Percentiles rank a stretch among this genome's conserved stretches.
Conservation (phyloP, 2,113 vertebrate genomes). For the Phalacrocorax carbo region DNA sequence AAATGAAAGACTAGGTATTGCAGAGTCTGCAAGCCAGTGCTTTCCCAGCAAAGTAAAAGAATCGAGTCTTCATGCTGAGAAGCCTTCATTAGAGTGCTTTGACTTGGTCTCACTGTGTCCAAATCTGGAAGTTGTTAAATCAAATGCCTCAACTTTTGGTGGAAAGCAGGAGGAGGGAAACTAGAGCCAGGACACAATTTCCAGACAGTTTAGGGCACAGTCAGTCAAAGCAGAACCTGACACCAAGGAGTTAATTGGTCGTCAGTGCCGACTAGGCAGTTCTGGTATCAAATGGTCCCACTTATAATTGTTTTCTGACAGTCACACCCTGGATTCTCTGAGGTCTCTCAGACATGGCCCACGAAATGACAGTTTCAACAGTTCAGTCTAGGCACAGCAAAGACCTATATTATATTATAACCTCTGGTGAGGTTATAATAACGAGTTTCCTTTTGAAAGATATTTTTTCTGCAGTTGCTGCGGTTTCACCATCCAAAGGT, state of each 20-base stretch:
- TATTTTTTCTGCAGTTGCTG: neutral
- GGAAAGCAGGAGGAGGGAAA: neutral
- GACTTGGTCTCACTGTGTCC: neutral
- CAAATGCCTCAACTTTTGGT: neutral
- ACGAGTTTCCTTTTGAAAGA: neutral
- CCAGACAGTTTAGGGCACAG: neutral
- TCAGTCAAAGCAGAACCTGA: neutral
- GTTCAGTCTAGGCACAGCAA: neutral
- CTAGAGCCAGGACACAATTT: neutral
- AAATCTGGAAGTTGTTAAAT: neutral
- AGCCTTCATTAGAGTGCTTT: neutral
- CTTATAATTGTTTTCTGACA: neutral
- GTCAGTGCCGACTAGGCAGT: neutral
- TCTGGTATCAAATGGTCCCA: neutral
- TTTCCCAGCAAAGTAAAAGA: neutral
- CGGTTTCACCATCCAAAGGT: neutral
- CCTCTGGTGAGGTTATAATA: neutral
- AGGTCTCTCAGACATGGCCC: neutral
- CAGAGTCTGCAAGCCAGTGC: neutral
- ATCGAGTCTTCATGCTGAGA: neutral
- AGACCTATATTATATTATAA: no score
- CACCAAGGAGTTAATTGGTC: neutral
- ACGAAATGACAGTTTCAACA: neutral
- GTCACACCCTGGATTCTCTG: neutral
- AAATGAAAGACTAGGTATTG: neutral